These are phyloP conservation scores for Melanotaenia parkinsoni DNA, from an alignment of 2,797 vertebrate genomes.

Conservation along the genomic window DNA sequence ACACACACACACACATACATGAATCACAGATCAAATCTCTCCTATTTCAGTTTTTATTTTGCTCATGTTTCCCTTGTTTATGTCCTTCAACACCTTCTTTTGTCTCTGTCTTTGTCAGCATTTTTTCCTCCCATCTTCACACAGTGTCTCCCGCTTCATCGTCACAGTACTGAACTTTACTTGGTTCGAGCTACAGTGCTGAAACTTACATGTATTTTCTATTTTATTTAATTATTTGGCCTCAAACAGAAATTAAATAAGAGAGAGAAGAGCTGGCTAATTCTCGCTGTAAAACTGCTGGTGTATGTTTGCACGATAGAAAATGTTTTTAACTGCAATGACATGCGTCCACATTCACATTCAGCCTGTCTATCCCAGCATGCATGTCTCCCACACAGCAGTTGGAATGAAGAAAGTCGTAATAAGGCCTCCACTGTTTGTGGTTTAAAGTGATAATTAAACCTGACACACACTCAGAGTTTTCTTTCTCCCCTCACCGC, in stretches of 20 bases:
- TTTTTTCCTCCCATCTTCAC: background rate
- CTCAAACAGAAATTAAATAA: background rate
- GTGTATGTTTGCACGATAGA: background rate
- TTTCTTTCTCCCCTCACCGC: conserved; percentile 37
- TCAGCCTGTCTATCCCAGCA: background rate
- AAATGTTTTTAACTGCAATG: background rate
- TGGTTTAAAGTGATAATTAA: conserved; percentile 53
- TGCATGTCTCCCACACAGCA: background rate
- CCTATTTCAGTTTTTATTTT: conserved; percentile 18
- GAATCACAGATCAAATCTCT: background rate
- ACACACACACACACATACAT: background rate
- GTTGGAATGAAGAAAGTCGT: conserved; percentile 22
- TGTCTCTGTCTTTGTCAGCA: conserved; percentile 19
- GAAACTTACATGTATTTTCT: background rate
- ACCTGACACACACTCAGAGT: conserved; percentile 52
- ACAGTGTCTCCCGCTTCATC: background rate
- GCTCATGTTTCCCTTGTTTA: background rate
- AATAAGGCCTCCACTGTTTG: conserved; percentile 39
- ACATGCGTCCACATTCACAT: background rate
- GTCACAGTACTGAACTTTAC: background rate
- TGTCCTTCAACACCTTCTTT: conserved; percentile 15
- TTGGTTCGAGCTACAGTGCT: background rate
- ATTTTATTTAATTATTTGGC: background rate
- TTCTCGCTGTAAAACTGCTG: background rate
- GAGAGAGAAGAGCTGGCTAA: background rate